Base-by-base conservation (phyloP, 2,888 invertebrate species). In the Embidobia sp. region DNA sequence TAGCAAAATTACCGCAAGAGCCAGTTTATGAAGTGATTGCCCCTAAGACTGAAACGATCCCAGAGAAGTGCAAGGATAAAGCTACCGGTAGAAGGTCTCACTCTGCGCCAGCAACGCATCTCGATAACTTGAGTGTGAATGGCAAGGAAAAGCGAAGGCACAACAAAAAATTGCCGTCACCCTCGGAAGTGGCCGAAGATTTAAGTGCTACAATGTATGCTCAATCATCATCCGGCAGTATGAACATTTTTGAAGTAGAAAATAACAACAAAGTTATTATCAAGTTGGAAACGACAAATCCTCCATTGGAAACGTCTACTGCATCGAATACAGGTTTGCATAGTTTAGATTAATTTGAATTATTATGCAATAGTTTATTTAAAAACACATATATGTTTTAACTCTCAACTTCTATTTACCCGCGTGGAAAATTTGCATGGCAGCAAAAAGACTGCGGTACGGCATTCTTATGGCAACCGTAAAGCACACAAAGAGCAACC, bases 191-290 rank as follows among this genome's bases (percentile, higher is more conserved):
- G 1, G 27, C 33, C 48, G 64, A 69, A 15, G 76, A 78, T 29
- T 29, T 72, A 1, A 33, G 37, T 26, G 31, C 66, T 10, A 29
- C 66, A 2, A 53, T 73, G 37, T 66, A 66, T 18, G 44, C 42
- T 7, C 66, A 61, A 4, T 48, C 76, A 11, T 66, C 76, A 4
- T 27, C 76, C 0, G 57, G 63, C 8, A 59, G 29, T 11, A 72
- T 53, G 5, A 79, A 70, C 19, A 70, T 79, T 10, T 37, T 78
- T 26, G 79, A 76, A 55, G 76, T 78, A 6, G 77, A 79, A 37
- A 79, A 79, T 13, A 79, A 79, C 27, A 79, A 78, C 42, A 77
- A 79, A 51, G 69, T 79, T 15, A 78, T 78, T 22, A 66, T 79
- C 37, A 79, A 79, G n/a, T 11, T 79, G 37, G 77, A 77, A 35